Conservation (phyloP, 2,888 invertebrate genomes). For the Apamea epomidion region DNA sequence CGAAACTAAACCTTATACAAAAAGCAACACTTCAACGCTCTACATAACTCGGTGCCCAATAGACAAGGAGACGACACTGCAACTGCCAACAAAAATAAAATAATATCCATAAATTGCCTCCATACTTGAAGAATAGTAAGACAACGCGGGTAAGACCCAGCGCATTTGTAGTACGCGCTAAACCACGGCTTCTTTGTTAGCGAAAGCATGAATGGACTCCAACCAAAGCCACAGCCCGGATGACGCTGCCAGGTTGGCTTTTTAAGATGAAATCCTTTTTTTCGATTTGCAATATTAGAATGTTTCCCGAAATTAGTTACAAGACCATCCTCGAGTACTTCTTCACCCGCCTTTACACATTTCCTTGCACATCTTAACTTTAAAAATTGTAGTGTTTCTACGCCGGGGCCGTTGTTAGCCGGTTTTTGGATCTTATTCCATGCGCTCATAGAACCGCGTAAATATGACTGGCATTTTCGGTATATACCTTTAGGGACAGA, state of each 20-base stretch:
- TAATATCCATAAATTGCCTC: conserved; percentile 68
- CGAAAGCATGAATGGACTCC: conserved; percentile 44
- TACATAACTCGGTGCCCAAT: conserved; percentile 65
- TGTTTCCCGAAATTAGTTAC: conserved; percentile 66
- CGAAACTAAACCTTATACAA: conserved; percentile 50
- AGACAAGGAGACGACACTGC: conserved; percentile 74
- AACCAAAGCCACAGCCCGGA: conserved; percentile 16
- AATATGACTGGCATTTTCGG: conserved; percentile 48
- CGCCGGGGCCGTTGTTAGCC: conserved; percentile 55
- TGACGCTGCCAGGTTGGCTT: conserved; percentile 41
- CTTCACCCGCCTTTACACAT: conserved; percentile 41
- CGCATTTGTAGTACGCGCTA: conserved; percentile 60
- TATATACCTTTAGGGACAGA: conserved; percentile 64
- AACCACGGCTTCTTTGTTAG: conserved; percentile 38
- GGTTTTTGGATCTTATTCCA: conserved; percentile 47
- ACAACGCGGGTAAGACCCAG: conserved; percentile 71
- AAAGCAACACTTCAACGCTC: conserved; percentile 70
- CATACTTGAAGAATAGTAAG: conserved; percentile 65
- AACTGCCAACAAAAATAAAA: conserved; percentile 70
- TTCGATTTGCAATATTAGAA: conserved; percentile 64
- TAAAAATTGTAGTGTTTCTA: conserved; percentile 65
- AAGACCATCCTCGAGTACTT: conserved; percentile 61
- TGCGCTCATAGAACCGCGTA: conserved; percentile 58
- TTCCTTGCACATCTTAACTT: conserved; percentile 62
- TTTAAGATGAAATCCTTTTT: conserved; percentile 53